phyloP scores from a whole-genome alignment of 2,888 invertebrate genomes.

The Lordiphosa andalusiaca region DNA sequence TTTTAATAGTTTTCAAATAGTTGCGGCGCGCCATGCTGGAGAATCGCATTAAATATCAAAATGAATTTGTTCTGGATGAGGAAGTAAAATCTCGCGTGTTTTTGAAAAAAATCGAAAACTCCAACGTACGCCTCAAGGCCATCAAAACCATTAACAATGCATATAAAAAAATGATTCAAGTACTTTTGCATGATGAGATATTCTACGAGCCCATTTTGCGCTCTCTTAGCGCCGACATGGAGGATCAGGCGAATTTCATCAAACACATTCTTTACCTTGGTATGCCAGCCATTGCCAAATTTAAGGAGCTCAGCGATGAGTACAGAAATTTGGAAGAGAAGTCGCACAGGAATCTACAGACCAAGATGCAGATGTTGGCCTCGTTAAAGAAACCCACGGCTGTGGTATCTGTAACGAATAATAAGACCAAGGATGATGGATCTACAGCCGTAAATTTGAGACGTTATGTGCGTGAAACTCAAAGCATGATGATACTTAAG shows the following conservation, averaged over 20 bases:
- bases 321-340: constrained; percentile 73
- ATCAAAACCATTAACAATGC: constrained; percentile 76
- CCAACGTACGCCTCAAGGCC: constrained; percentile 77
- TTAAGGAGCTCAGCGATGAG: constrained; percentile 68
- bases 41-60: constrained; percentile 77
- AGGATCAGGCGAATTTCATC: constrained; percentile 78
- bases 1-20: constrained; percentile 38
- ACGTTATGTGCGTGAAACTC: constrained; percentile 78
- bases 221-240: constrained; percentile 76
- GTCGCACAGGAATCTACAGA: constrained; percentile 64
- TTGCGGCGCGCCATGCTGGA: constrained; percentile 66
- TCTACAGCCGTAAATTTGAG: constrained; percentile 43
- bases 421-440: constrained; percentile 24
- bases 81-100: constrained; percentile 69
- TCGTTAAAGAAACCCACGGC: constrained; percentile 45
- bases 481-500: constrained; percentile 77
- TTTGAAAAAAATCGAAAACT: constrained; percentile 76
- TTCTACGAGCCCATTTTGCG: constrained; percentile 79
- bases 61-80: constrained; percentile 74
- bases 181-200: constrained; percentile 74
- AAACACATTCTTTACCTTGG: constrained; percentile 77
- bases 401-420: background rate
- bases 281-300: constrained; percentile 74
- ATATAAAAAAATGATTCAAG: constrained; percentile 76
- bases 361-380: constrained; percentile 64